Percentiles rank a stretch among this genome's conserved stretches.
phyloP scores from a whole-genome alignment of 30 jellyfish, hydroid and myxozoan species.

The Phacellophora camtschatica region DNA sequence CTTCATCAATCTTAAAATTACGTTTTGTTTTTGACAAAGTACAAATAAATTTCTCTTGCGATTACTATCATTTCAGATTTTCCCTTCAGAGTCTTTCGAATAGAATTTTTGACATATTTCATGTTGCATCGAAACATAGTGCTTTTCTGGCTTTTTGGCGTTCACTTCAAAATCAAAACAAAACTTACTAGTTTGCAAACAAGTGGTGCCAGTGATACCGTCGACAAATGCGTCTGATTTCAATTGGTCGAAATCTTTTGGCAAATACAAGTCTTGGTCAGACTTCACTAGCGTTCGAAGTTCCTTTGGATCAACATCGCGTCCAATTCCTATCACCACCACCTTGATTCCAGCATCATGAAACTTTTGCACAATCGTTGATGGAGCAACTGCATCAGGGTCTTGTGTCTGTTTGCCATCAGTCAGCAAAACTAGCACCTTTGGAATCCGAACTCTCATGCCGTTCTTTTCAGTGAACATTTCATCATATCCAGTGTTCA shows the following conservation, averaged over 20 bases:
- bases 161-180: no score
- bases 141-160: no score
- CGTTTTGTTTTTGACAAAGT: no score
- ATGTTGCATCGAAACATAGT: no score
- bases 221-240: conserved; percentile 20
- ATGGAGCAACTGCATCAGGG: conserved; percentile 41
- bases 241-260: conserved; percentile 60
- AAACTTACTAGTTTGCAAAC: conserved; percentile 36
- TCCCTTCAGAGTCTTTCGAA: no score
- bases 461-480: conserved; percentile 50
- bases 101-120: no score
- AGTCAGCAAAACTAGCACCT: conserved; percentile 46
- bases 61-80: no score
- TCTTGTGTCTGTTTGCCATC: conserved; percentile 64
- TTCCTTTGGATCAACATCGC: conserved; percentile 16
- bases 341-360: conserved; percentile 72
- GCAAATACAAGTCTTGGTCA: conserved; percentile 15
- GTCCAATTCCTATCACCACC: conserved; percentile 63
- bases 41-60: no score
- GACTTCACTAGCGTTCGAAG: conserved; percentile 17
- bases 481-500: conserved; percentile 28
- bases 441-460: conserved; percentile 41
- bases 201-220: conserved; percentile 28
- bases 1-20: no score
- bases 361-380: conserved; percentile 11